phyloP scores from a whole-genome alignment of 2,113 vertebrate genomes.

The Anhinga anhinga region DNA sequence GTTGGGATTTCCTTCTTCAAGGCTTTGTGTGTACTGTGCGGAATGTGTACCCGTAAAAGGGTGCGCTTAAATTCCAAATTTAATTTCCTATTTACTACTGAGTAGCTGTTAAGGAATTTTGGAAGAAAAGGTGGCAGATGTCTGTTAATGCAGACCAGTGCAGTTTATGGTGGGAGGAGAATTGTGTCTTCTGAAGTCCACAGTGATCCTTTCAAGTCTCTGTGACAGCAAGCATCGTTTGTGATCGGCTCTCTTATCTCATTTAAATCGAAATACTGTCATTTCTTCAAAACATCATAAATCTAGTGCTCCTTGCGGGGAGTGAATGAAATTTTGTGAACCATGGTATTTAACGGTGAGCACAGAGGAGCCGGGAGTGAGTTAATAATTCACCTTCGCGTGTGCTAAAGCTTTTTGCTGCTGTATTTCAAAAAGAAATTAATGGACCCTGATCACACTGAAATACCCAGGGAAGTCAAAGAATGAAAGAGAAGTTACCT shows the following conservation, averaged over 20 bases:
- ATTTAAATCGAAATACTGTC: not conserved
- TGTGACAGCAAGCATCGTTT: not conserved
- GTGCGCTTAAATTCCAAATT: not conserved
- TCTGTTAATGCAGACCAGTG: not conserved
- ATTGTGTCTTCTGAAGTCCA: not conserved
- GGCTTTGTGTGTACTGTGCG: not conserved
- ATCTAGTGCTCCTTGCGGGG: not conserved
- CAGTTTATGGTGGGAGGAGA: not conserved
- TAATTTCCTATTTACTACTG: not conserved
- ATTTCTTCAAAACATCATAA: not conserved
- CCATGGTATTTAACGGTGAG: not conserved
- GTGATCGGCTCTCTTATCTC: not conserved
- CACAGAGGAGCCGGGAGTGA: not conserved
- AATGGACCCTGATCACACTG: not conserved
- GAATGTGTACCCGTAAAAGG: not conserved
- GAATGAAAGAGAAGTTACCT: not conserved
- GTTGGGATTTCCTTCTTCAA: not conserved
- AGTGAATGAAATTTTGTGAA: not conserved
- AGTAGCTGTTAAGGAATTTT: not conserved
- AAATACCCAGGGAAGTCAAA: not conserved
- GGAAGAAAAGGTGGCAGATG: not conserved
- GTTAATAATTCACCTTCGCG: fast-evolving
- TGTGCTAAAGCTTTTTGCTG: not conserved
- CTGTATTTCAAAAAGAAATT: not conserved
- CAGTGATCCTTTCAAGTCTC: not conserved